Percentiles rank a stretch among this genome's conserved stretches.
Evolutionary conservation across 2,113 vertebrate genomes (phyloP).

Genomic region (Mus musculus): DNA sequence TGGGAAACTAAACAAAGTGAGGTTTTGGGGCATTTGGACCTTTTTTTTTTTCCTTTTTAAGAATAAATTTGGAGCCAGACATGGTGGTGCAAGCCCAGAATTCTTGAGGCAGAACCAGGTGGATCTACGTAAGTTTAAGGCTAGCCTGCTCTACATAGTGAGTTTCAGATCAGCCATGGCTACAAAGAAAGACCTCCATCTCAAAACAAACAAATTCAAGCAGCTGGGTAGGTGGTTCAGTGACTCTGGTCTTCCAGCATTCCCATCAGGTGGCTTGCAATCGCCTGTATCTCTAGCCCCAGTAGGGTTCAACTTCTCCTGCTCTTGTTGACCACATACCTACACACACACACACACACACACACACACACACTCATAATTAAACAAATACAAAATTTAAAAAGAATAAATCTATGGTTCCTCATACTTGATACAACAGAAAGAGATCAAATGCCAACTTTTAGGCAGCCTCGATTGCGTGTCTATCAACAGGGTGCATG

Average conservation of each 20-base stretch:
- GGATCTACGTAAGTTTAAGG: background rate
- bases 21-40: no score
- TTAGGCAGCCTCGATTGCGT: background rate
- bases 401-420: background rate
- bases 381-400: background rate
- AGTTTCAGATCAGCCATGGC: background rate
- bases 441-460: background rate
- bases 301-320: background rate
- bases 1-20: background rate
- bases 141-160: background rate
- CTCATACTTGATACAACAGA: background rate
- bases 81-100: background rate
- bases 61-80: background rate
- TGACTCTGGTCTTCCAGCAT: background rate
- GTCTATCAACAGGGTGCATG: accelerated
- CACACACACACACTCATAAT: background rate
- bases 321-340: background rate
- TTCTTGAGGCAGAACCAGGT: background rate
- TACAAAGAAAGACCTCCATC: background rate
- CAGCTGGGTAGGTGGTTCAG: background rate
- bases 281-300: background rate
- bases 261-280: background rate
- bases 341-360: background rate
- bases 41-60: background rate
- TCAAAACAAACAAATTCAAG: background rate